phyloP scores from a whole-genome alignment of 2,888 invertebrate species.

The Stenurella melanura region DNA sequence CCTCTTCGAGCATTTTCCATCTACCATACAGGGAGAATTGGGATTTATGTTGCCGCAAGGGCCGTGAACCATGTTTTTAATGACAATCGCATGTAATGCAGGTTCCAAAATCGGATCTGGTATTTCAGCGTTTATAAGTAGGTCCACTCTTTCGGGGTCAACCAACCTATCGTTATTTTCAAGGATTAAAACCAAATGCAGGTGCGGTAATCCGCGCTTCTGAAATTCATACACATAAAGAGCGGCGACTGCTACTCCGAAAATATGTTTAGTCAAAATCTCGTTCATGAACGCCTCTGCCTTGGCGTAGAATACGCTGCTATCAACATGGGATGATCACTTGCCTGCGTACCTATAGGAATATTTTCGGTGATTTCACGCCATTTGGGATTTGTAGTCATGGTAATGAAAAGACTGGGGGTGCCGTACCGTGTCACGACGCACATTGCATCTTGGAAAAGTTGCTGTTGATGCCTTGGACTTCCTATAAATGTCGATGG shows the following conservation, averaged over 20 bases:
- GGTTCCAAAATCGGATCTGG: constrained; percentile 7
- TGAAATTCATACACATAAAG: constrained; percentile 1
- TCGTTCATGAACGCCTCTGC: neutral
- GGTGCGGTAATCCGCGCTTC: constrained; percentile 45
- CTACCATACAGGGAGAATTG: constrained; percentile 68
- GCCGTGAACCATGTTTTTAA: constrained; percentile 69
- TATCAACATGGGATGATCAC: constrained; percentile 28
- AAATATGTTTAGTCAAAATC: neutral
- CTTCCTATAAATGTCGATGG: constrained; percentile 19
- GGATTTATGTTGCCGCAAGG: constrained; percentile 65
- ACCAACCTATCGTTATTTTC: neutral
- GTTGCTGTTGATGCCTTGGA: constrained; percentile 8
- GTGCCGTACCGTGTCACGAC: constrained; percentile 35
- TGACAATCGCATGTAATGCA: constrained; percentile 30
- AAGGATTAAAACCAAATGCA: constrained; percentile 38
- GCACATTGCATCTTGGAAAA: constrained; percentile 22
- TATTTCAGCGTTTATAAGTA: constrained; percentile 16
- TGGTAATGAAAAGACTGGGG: constrained; percentile 48
- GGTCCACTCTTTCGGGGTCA: neutral
- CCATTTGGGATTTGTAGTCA: constrained; percentile 48
- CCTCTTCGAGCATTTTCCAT: constrained; percentile 65
- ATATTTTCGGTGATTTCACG: neutral
- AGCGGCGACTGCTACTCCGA: neutral
- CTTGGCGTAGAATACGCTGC: constrained; percentile 27
- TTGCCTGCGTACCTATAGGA: neutral